These are phyloP conservation scores for Epinephelus lanceolatus DNA, from an alignment of 2,113 vertebrate genomes.

Conservation along the genomic window DNA sequence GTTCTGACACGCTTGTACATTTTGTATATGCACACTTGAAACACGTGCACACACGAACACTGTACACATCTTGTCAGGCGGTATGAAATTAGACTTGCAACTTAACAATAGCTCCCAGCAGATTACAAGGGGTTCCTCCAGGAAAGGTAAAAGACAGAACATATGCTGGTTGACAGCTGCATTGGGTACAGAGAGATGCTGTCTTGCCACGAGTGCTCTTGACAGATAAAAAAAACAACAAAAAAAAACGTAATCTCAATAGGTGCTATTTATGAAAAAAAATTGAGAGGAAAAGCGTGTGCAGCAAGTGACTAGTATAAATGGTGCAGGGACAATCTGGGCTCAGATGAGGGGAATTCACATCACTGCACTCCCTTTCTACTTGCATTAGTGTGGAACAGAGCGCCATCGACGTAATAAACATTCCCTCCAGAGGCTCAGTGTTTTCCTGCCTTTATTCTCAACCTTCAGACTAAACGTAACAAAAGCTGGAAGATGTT, in stretches of 20 bases:
- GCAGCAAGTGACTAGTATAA: slow-evolving; percentile 60
- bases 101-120: slow-evolving; percentile 69
- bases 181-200: slow-evolving; percentile 61
- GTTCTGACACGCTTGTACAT: not conserved
- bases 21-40: not conserved
- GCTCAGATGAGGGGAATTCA: slow-evolving; percentile 61
- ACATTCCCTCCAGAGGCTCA: slow-evolving; percentile 57
- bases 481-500: slow-evolving; percentile 46
- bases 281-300: slow-evolving; percentile 34
- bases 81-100: slow-evolving; percentile 68
- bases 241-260: slow-evolving; percentile 68
- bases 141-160: slow-evolving; percentile 67
- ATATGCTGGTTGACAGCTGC: slow-evolving; percentile 74
- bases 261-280: slow-evolving; percentile 65
- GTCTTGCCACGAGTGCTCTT: slow-evolving; percentile 60
- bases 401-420: slow-evolving; percentile 65
- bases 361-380: slow-evolving; percentile 63
- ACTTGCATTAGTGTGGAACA: slow-evolving; percentile 60
- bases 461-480: slow-evolving; percentile 59
- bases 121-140: slow-evolving; percentile 66
- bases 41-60: slow-evolving; percentile 10
- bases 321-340: slow-evolving; percentile 61
- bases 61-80: slow-evolving; percentile 44
- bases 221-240: slow-evolving; percentile 66
- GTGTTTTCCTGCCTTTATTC: slow-evolving; percentile 59